These are phyloP conservation scores for Anabas testudineus DNA, from an alignment of 2,797 vertebrate species.

Conservation along the genomic window DNA sequence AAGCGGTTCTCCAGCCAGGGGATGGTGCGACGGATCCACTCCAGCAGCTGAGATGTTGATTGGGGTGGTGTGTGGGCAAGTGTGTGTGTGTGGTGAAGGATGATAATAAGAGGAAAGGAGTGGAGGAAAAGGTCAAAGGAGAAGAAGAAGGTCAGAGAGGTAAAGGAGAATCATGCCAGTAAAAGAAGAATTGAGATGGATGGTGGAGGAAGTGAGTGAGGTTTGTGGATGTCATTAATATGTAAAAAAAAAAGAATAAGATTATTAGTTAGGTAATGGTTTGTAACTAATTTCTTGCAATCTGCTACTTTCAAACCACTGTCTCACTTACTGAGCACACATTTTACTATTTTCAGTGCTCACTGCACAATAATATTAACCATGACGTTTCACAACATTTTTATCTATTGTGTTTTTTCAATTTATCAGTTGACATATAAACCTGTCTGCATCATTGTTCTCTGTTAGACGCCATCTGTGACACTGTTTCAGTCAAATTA, in stretches of 20 bases:
- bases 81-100: conserved; percentile 4
- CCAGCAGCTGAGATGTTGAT: conserved; percentile 87
- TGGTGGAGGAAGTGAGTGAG: conserved; percentile 7
- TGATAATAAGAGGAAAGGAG: conserved; percentile 9
- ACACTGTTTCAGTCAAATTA: no score
- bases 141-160: conserved; percentile 20
- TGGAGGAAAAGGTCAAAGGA: conserved; percentile 30
- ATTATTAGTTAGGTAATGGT: conserved; percentile 30
- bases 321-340: no score
- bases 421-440: no score
- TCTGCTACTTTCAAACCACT: no score
- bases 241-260: conserved; percentile 43
- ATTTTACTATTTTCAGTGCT: no score
- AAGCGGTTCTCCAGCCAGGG: conserved; percentile 97
- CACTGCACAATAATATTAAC: no score
- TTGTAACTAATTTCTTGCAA: conserved; percentile 14
- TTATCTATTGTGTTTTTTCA: no score
- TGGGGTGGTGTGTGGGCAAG: conserved; percentile 4
- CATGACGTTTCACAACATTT: no score
- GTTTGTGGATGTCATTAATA: conserved; percentile 35
- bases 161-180: conserved; percentile 37
- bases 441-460: no score
- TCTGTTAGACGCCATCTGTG: no score
- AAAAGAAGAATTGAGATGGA: neutral
- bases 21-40: conserved; percentile 98